These are phyloP conservation scores for Amphimedon queenslandica DNA, from an alignment of 37 sponge, comb jelly and placozoan genomes.

Conservation along the genomic window DNA sequence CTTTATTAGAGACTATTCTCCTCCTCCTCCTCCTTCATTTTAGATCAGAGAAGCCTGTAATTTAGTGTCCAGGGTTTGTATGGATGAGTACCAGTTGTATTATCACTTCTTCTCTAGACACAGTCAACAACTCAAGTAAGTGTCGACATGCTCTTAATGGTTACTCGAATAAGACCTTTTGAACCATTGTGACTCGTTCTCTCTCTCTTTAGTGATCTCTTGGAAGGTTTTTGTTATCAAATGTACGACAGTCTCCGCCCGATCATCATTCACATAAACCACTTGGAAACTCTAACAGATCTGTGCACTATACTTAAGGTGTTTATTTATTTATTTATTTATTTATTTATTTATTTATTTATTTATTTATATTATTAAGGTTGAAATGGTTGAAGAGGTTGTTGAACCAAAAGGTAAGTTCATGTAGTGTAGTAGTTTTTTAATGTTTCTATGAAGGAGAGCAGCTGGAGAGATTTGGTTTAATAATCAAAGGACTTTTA, in stretches of 20 bases:
- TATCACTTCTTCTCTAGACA: constrained; percentile 76
- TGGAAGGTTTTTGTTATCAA: constrained; percentile 81
- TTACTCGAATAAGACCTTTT: too few species aligned
- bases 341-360: constrained; percentile 5
- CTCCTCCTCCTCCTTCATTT: not conserved
- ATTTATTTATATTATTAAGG: constrained; percentile 31
- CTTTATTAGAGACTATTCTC: too few species aligned
- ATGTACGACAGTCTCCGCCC: constrained; percentile 91
- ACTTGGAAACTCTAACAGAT: constrained; percentile 93
- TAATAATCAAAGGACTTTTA: constrained; percentile 75
- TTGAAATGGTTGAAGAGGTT: constrained; percentile 83
- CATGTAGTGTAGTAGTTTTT: not conserved
- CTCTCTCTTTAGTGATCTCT: constrained; percentile 53
- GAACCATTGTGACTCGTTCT: not conserved
- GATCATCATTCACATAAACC: constrained; percentile 83
- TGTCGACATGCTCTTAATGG: too few species aligned
- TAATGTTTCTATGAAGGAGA: constrained; percentile 23
- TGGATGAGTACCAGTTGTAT: constrained; percentile 92
- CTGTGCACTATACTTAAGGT: constrained; percentile 92
- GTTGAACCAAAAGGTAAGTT: constrained; percentile 65
- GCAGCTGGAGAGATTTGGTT: constrained; percentile 74
- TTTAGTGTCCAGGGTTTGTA: constrained; percentile 87
- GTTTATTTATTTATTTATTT: too few species aligned
- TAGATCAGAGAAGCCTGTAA: constrained; percentile 82
- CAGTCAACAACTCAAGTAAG: constrained; percentile 76